Base-by-base conservation (phyloP, 2,888 invertebrate species). In the Neria commutata region DNA sequence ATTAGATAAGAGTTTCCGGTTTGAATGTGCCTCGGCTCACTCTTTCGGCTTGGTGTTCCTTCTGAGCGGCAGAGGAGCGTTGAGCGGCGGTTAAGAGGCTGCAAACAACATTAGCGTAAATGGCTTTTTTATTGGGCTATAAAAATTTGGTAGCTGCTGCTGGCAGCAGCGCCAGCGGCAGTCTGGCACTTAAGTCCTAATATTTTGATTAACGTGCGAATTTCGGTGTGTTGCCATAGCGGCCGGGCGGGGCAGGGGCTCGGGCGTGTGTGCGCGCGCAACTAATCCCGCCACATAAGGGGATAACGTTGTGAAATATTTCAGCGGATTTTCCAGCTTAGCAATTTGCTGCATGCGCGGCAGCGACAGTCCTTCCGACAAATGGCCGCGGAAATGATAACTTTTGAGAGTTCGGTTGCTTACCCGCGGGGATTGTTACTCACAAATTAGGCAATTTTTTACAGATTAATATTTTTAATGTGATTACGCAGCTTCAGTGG, bases 41-140 rank as follows among this genome's bases (percentile, higher is more conserved):
- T 52, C 24, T 34, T 29, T 33, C 29, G 21, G 14, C 45, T 46
- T 54, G 37, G 42, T 40, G 42, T 42, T 52, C 19, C 42, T 49
- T 33, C 19, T 1, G 16, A 16, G 26, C n/a, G 24, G 37, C 49
- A n/a, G 19, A 21, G 33, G 3, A 33, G 14, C 19, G 34, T 3
- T 16, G 21, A 2, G 45, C 16, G 23, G 47, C 25, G 23, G 25
- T 6, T 6, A 16, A 34, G 33, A 50, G 63, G 66, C 65, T 66
- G 64, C 61, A 67, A 65, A 66, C 67, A 62, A 69, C 68, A 69
- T 71, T 70, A 73, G 71, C 75, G 79, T 74, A 79, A 79, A 79
- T 79, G 79, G 74, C 73, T 70, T 77, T 79, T 79, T 79, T 79
- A 79, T 79, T 79, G 78, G 78, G 72, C 76, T 74, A 79, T 79